phyloP scores from a whole-genome alignment of 2,113 vertebrate genomes.

The Globicephala melas region DNA sequence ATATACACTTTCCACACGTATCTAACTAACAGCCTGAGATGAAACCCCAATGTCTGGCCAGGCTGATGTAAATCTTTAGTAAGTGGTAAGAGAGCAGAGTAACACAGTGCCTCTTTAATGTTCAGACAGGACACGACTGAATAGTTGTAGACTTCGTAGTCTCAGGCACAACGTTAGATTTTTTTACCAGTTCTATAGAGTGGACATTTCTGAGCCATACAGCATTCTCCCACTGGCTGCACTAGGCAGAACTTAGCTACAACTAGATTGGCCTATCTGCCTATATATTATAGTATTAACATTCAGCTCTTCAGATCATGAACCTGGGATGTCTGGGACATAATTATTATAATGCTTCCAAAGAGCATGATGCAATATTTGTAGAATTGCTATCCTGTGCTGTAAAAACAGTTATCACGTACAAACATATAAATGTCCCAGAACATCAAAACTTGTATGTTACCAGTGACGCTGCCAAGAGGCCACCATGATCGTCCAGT shows the following conservation, averaged over 20 bases:
- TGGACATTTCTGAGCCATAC: neutral
- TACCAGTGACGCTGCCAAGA: neutral
- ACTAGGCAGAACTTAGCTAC: neutral
- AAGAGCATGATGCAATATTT: neutral
- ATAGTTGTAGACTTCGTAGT: neutral
- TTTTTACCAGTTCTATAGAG: neutral
- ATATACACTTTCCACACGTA: conserved; percentile 44
- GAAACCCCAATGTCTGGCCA: conserved; percentile 56
- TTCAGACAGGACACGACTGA: neutral
- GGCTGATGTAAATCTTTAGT: conserved; percentile 54
- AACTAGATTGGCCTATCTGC: neutral
- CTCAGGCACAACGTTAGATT: neutral
- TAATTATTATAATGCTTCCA: neutral
- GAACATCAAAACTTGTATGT: neutral
- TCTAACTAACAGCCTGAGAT: conserved; percentile 56
- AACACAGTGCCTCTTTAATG: neutral
- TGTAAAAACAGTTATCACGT: neutral
- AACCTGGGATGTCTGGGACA: neutral
- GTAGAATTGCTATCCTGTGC: neutral
- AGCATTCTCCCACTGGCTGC: neutral
- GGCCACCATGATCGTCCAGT: neutral
- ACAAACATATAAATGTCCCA: neutral
- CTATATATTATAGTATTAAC: neutral
- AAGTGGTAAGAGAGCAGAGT: conserved; percentile 9
- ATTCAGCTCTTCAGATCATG: neutral